Evolutionary conservation across 1,140 invertebrate species (phyloP), one percentile per base, ranked within the genome.

Genomic region (Lordiphosa mommai): DNA sequence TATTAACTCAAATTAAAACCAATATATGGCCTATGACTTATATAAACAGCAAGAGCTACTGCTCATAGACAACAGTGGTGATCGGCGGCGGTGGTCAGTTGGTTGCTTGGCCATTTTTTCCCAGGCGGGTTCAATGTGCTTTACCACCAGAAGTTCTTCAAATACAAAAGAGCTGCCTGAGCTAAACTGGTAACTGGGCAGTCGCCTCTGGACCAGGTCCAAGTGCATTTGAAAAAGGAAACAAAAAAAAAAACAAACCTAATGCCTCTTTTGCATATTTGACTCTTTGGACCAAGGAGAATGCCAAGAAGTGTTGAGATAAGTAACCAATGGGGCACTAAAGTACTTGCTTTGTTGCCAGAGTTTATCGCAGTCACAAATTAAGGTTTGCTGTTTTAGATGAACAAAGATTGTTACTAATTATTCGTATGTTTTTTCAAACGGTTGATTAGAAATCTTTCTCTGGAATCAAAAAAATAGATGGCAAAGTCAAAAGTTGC

Each of bases 1-100:
- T 60, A 82, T 82, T 63, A 74, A 59, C 72, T 65, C 52, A 70
- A 79, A 79, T 79, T 66, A 57, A 79, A 82, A 72, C 33, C 76
- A 79, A 79, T 79, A 63, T 66, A 66, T 67, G 63, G 37, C 53
- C 43, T 38, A 44, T 33, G 29, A 33, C 32, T 67, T 67, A 40
- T 63, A 66, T 66, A 50, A 66, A 32, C 30, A 46, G 29, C 10
- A 36, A 4, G 10, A 38, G 13, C 13, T 14, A 47, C 13, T n/a
- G 14, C 30, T 7, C 6, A n/a, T 10, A 34, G 8, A 14, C 49
- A 51, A 10, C 13, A 10, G 14, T 20, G 20, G n/a, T 23, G 16
- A 29, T 8, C 16, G 34, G 34, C 16, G 34, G 34, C 9, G 40
- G 4, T 43, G 40, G 30, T 29, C 14, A 5, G 34, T 3, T 23